Evolutionary conservation across 1,140 invertebrate genomes (phyloP).

Genomic region (Dinoponera quadriceps): DNA sequence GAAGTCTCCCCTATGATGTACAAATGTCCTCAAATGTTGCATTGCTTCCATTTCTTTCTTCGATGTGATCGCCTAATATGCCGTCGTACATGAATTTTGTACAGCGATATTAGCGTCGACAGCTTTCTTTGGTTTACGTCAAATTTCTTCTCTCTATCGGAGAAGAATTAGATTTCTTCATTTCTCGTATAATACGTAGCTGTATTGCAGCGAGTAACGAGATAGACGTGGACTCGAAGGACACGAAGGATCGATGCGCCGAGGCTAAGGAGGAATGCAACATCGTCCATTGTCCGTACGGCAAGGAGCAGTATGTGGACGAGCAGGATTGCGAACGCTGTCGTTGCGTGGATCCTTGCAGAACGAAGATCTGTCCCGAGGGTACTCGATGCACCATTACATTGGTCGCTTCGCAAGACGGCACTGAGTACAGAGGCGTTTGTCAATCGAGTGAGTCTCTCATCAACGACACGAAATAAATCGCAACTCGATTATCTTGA

Average conservation of each 20-base stretch:
- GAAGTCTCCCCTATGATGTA: not conserved
- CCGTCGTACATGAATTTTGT: not conserved
- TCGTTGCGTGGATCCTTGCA: constrained; percentile 92
- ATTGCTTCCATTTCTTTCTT: not conserved
- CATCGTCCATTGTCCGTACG: constrained; percentile 90
- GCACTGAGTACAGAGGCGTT: constrained; percentile 85
- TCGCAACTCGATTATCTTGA: not conserved
- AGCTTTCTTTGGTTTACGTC: not conserved
- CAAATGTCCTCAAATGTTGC: not conserved
- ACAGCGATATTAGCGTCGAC: not conserved
- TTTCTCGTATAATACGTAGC: not conserved
- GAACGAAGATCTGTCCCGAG: constrained; percentile 87
- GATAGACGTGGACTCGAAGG: constrained; percentile 78
- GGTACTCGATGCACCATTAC: constrained; percentile 90
- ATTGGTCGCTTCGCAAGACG: constrained; percentile 84
- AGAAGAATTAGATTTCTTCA: not conserved
- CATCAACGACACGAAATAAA: not conserved
- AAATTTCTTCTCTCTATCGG: not conserved
- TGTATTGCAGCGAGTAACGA: constrained; percentile 76
- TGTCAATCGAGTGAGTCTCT: constrained; percentile 88
- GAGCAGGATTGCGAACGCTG: constrained; percentile 90
- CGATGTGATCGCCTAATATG: not conserved
- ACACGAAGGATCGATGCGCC: constrained; percentile 85
- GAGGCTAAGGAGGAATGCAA: constrained; percentile 87
- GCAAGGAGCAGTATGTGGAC: constrained; percentile 90